phyloP scores from a whole-genome alignment of 2,113 vertebrate genomes.

The Panthera leo region DNA sequence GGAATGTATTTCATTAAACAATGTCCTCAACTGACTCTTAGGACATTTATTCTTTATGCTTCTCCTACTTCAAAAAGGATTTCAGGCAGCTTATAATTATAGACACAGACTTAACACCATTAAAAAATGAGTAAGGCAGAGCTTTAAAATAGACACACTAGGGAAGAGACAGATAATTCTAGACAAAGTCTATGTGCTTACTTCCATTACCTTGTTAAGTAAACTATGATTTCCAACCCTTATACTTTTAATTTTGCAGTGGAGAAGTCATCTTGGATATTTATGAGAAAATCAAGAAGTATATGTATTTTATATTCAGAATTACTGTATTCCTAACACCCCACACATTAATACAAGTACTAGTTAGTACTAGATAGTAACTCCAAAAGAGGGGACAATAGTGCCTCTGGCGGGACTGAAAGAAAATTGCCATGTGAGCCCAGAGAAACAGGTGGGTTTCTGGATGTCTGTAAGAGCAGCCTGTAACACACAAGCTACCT shows the following conservation, averaged over 20 bases:
- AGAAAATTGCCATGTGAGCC: not conserved
- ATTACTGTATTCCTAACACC: not conserved
- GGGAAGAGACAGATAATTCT: not conserved
- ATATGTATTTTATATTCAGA: not conserved
- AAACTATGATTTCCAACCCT: not conserved
- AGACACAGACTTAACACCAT: not conserved
- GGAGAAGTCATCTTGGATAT: not conserved
- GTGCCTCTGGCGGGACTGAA: not conserved
- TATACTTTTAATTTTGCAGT: not conserved
- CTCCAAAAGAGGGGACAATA: not conserved
- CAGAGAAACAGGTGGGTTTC: not conserved
- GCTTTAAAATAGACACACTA: not conserved
- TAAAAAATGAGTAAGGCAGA: slow-evolving; percentile 10
- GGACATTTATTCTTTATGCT: not conserved
- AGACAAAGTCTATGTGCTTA: not conserved
- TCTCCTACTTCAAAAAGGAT: not conserved
- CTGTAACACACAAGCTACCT: slow-evolving; percentile 84
- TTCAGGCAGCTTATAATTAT: slow-evolving; percentile 18
- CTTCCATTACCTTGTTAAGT: not conserved
- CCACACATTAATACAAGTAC: not conserved
- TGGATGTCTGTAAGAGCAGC: not conserved
- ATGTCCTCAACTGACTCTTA: not conserved
- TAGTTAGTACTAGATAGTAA: not conserved
- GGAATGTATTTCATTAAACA: not conserved
- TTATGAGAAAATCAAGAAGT: not conserved